Base-by-base conservation (phyloP, 2,113 vertebrate genomes). In the Sciurus niger region DNA sequence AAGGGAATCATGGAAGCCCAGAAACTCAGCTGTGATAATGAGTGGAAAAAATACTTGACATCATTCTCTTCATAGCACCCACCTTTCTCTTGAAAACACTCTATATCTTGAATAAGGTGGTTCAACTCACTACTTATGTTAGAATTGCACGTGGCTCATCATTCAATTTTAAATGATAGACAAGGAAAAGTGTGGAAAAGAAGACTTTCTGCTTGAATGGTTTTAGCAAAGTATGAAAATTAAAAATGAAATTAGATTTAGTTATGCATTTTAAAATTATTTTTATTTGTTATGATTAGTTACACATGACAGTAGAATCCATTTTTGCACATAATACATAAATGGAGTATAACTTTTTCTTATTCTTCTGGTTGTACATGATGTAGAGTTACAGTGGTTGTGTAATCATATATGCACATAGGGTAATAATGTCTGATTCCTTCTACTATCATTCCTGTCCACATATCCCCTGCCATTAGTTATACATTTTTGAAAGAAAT, bases 171-270 rank as follows among this genome's bases (percentile, higher is more conserved):
- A 53, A 65, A 37, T 86, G 7, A 86, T 63, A 34, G 46, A 58
- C 30, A 77, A 48, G 30, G 63, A n/a, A 78, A 91, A 17, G 8
- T 8, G 9, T 72, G 28, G n/a, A 30, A 48, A 30, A 53, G 43
- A 82, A 84, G 46, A 18, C 6, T 58, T 79, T 74, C 85, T 86
- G 9, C 24, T 86, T 84, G 28, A 94, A 89, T 55, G 17, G 4
- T 77, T 92, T 91, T 80, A 28, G 46, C 48, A 73, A 84, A 72
- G 70, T 82, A 73, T 2, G 80, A 95, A n/a, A 72, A 89, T 46
- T 32, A 70, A 93, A 91, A 46, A 78, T 83, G 48, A 91, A 58
- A 76, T 86, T 72, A 72, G 77, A 82, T 65, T 94, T n/a, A 37
- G 12, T 79, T 72, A 60, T 51, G 37, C 18, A 40, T 30, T 34